Base-by-base conservation (phyloP, 2,888 invertebrate species). In the Tipula confusa region DNA sequence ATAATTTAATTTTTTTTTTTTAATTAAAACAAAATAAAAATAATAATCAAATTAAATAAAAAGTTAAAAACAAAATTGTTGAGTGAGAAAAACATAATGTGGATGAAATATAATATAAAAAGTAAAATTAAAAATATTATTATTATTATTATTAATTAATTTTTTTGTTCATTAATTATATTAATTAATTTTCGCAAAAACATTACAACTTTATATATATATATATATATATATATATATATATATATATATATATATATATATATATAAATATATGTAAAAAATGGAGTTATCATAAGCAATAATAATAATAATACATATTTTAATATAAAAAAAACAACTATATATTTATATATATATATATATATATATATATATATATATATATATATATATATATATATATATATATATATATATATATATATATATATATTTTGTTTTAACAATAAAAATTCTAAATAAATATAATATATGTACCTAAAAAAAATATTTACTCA, bases 381-480 rank as follows among this genome's bases (percentile, higher is more conserved):
- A 64, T 64, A 24, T 64, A 64, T 64, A 64, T 24, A 64, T 64
- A 64, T 64, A 24, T 64, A 15, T 15, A 43, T 43, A 15, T 24
- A 24, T 64, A 64, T 64, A 64, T 24, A 64, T 64, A 64, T 64
- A 24, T 64, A 15, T 15, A 43, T 43, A 15, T 15, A 15, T 15
- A 43, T 43, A 15, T 15, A 64, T 64, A 24, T 24, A 9, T 64
- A 9, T 3, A 9, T 64, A 64, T 64, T 64, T 24, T 9, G 24
- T 64, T 64, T 64, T 64, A 64, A 64, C 64, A 64, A 64, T 64
- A 64, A 64, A 64, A 64, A 64, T 64, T 24, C 24, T 64, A 64
- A 64, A 64, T 64, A 64, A 64, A 64, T 64, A 64, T 64, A 64
- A 33, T 33, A 11, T 33, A 33, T 33, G 33, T 64, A 64, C 9